phyloP scores from a whole-genome alignment of 2,888 invertebrate species.

The Microchrysa polita region DNA sequence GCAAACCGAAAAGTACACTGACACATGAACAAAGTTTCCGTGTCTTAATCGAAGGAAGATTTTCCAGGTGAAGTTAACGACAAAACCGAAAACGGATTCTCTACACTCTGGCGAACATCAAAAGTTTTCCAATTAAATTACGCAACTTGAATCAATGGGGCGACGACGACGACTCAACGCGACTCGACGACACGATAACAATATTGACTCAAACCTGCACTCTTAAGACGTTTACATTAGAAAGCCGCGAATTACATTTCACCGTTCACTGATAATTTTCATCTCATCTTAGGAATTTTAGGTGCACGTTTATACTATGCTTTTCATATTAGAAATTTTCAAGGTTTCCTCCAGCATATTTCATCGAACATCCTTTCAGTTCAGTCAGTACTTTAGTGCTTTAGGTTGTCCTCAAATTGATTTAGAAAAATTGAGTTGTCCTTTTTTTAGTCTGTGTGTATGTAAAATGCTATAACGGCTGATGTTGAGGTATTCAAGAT shows the following conservation, averaged over 20 bases:
- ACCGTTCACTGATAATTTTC: background rate
- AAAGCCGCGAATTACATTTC: constrained; percentile 40
- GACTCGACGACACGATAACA: too few species aligned
- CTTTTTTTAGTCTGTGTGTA: too few species aligned
- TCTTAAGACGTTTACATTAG: constrained; percentile 39
- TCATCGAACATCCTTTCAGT: background rate
- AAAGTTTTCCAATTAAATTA: constrained; percentile 45
- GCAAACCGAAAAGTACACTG: background rate
- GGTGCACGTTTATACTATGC: background rate
- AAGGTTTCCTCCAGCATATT: background rate
- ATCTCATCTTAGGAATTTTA: background rate
- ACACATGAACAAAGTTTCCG: background rate
- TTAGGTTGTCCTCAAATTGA: background rate
- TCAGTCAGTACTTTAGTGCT: too few species aligned
- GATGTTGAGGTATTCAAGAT: background rate
- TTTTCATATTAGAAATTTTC: background rate
- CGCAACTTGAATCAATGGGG: constrained; percentile 26
- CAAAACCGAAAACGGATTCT: constrained; percentile 33
- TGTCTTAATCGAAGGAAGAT: constrained; percentile 12
- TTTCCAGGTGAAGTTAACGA: constrained; percentile 26
- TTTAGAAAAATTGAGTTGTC: constrained; percentile 38
- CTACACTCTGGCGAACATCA: constrained; percentile 32
- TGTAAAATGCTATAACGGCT: background rate
- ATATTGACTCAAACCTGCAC: too few species aligned
- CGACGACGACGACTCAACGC: too few species aligned